A percentile compares a stretch with the other conserved stretches of the same genome.
These are phyloP conservation scores for Menidia menidia DNA, from an alignment of 2,797 vertebrate genomes.

Conservation along the genomic window DNA sequence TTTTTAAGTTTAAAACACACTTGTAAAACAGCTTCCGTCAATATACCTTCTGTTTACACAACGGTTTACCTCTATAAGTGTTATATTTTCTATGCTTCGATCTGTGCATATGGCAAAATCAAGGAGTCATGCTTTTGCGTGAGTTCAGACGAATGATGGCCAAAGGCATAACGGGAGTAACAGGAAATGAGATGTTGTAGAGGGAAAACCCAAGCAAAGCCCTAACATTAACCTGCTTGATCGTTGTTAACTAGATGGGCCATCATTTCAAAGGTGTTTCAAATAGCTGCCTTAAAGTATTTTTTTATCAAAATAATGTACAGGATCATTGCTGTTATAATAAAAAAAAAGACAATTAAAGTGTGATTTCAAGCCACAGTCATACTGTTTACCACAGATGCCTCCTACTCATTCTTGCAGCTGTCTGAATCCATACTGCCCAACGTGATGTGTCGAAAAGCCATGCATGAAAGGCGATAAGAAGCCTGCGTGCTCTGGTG, in stretches of 20 bases:
- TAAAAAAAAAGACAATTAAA: conserved; percentile 3
- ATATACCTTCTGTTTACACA: conserved; percentile 5
- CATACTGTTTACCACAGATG: conserved; percentile 48
- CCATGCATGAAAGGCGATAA: conserved; percentile 61
- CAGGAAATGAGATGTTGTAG: conserved; percentile 75
- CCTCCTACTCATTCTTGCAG: conserved; percentile 47
- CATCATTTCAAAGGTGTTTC: conserved; percentile 27
- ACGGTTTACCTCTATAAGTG: conserved; percentile 38
- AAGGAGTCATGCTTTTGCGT: conserved; percentile 37
- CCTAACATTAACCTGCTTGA: conserved; percentile 65
- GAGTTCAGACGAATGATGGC: conserved; percentile 70
- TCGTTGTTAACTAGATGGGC: conserved; percentile 62
- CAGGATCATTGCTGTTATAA: background rate
- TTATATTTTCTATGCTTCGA: conserved; percentile 29
- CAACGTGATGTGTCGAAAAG: conserved; percentile 34
- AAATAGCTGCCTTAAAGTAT: background rate
- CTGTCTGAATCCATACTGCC: conserved; percentile 53
- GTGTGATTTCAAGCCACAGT: conserved; percentile 11
- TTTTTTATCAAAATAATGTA: background rate
- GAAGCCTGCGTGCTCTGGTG: conserved; percentile 57
- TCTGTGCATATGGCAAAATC: conserved; percentile 57
- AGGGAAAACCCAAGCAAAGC: conserved; percentile 64
- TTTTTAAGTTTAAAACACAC: background rate
- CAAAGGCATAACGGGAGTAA: conserved; percentile 53
- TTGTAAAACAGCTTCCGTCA: background rate